phyloP scores from a whole-genome alignment of 2,113 vertebrate species.

The Thamnophis sirtalis region DNA sequence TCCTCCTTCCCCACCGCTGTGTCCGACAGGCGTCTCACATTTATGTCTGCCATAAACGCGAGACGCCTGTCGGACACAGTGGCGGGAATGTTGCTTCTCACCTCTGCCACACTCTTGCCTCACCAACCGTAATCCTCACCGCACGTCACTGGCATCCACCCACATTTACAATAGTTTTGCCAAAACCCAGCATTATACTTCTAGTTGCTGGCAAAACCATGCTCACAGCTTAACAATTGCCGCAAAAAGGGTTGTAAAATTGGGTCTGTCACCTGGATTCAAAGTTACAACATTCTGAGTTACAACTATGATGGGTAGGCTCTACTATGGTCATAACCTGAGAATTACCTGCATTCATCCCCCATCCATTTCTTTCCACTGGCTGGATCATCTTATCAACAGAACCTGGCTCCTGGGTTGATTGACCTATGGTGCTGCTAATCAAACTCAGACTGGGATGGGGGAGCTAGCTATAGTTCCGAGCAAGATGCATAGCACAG shows the following conservation, averaged over 20 bases:
- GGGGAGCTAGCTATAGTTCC: background rate
- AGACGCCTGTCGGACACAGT: no score
- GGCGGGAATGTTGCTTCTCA: no score
- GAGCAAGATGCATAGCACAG: background rate
- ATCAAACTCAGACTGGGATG: background rate
- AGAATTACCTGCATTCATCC: background rate
- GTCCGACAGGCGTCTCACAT: no score
- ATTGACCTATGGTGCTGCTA: background rate
- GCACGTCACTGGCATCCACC: no score
- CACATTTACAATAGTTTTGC: background rate
- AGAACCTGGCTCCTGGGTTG: background rate
- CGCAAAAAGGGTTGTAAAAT: background rate
- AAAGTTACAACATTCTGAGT: background rate
- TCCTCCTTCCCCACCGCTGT: no score
- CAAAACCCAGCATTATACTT: background rate
- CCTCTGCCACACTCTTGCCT: no score
- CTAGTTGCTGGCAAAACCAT: background rate
- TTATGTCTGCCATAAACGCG: no score
- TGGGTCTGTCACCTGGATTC: background rate
- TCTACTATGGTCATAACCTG: background rate
- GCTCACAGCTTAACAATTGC: background rate
- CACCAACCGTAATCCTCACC: no score
- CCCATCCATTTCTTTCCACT: background rate
- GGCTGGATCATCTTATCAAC: background rate
- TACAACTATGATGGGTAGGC: background rate